These are phyloP conservation scores for Amphiprion ocellaris DNA, from an alignment of 2,113 vertebrate genomes.

Conservation along the genomic window DNA sequence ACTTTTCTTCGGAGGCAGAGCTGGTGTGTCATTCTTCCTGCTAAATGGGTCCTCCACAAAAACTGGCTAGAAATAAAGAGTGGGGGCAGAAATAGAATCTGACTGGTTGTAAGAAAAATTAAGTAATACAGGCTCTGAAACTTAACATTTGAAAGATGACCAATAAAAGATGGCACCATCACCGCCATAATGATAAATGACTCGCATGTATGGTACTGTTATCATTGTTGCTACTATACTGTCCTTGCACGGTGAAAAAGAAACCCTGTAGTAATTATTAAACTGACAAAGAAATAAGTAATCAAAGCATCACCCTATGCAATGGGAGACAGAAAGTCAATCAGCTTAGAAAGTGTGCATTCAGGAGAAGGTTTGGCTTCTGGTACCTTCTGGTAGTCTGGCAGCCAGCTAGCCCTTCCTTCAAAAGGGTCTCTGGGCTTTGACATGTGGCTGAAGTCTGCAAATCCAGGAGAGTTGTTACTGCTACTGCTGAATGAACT, in stretches of 20 bases:
- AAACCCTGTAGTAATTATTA: too few species aligned
- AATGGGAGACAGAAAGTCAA: too few species aligned
- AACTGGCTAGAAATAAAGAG: slow-evolving; percentile 81
- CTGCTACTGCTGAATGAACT: slow-evolving; percentile 80
- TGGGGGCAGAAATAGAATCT: background rate
- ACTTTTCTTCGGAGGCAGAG: slow-evolving; percentile 95
- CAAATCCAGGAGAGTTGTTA: slow-evolving; percentile 90
- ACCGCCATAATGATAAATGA: too few species aligned
- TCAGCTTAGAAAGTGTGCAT: too few species aligned
- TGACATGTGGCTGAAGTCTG: slow-evolving; percentile 98
- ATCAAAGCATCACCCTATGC: too few species aligned
- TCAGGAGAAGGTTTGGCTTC: background rate
- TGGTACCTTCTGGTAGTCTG: slow-evolving; percentile 80
- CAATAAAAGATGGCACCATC: too few species aligned
- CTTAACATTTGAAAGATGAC: too few species aligned
- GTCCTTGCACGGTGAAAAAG: too few species aligned
- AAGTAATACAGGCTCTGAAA: too few species aligned
- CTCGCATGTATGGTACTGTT: too few species aligned
- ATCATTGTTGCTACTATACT: too few species aligned
- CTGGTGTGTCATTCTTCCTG: slow-evolving; percentile 93
- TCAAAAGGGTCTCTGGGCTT: slow-evolving; percentile 87
- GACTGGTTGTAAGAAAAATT: background rate
- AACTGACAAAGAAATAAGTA: too few species aligned
- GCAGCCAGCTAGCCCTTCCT: slow-evolving; percentile 76
- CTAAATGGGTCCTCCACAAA: slow-evolving; percentile 95